Base-by-base conservation (phyloP, 2,888 invertebrate species). In the Thysanoteuthis rhombus region DNA sequence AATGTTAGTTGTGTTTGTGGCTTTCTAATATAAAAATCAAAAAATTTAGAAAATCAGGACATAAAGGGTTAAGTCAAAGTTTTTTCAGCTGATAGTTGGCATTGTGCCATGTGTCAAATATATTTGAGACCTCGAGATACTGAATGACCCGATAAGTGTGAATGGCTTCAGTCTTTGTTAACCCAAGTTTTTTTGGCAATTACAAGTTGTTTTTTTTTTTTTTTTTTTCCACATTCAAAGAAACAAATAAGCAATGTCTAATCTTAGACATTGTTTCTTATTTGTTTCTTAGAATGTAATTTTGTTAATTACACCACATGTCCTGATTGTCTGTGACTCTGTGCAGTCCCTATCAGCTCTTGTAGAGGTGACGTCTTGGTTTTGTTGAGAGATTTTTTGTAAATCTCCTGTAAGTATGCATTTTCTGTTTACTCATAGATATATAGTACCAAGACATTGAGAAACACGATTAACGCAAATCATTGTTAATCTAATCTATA, bases 81-180 rank as follows among this genome's bases (percentile, higher is more conserved):
- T n/a, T n/a, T 36, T 75, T 75, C 75, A n/a, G n/a, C 4, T n/a
- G 16, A n/a, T 75, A 36, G 4, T 75, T 75, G 75, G n/a, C 75
- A 10, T 1, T 75, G 1, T 75, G n/a, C 75, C 75, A 75, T 36
- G 19, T n/a, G 16, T 75, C 10, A n/a, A 75, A n/a, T 22, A 75
- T 75, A n/a, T 75, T n/a, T 10, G 10, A 32, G 32, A 75, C n/a
- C 32, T 75, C 8, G n/a, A 75, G 75, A 75, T 75, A 75, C 75
- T 75, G n/a, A 75, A 75, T 75, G 75, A n/a, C 75, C n/a, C n/a
- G 75, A 75, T 75, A 75, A 75, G 75, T 75, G n/a, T 75, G 75
- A 75, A 75, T 75, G 36, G 25, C 58, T 58, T 58, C 8, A 58
- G 28, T 75, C 75, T 75, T 75, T 75, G n/a, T n/a, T 75, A 10